phyloP scores from a whole-genome alignment of 2,113 vertebrate genomes.

The Gracilinanus agilis region DNA sequence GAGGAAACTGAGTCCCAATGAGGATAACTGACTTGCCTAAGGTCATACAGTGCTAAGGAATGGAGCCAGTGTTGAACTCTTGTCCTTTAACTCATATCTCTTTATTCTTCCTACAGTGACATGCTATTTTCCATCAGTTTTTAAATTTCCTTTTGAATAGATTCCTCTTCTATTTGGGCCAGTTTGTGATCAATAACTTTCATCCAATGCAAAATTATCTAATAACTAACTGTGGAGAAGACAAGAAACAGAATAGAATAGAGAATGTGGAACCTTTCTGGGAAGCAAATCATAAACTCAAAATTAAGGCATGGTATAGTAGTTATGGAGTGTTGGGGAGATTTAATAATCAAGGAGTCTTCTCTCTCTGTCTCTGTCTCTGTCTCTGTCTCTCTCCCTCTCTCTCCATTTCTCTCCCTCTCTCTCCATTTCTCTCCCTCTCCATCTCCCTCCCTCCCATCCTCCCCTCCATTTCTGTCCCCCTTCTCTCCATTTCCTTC shows the following conservation, averaged over 20 bases:
- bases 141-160: neutral
- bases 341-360: neutral
- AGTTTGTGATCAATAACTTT: neutral
- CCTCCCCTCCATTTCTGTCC: too few relatives aligned
- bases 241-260: neutral
- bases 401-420: too few relatives aligned
- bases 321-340: neutral
- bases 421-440: too few relatives aligned
- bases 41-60: neutral
- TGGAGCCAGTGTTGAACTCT: neutral
- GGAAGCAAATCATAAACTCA: neutral
- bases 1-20: neutral
- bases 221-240: neutral
- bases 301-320: neutral
- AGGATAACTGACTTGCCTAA: neutral
- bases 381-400: too few relatives aligned
- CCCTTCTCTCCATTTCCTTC: too few relatives aligned
- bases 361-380: too few relatives aligned
- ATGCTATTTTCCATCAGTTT: neutral
- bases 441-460: too few relatives aligned
- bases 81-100: neutral
- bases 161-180: slow-evolving; percentile 9
- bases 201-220: neutral
- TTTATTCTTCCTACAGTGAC: neutral
- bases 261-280: neutral